Conservation (phyloP, 2,888 invertebrate genomes). For the Caenorhabditis doughertyi region DNA sequence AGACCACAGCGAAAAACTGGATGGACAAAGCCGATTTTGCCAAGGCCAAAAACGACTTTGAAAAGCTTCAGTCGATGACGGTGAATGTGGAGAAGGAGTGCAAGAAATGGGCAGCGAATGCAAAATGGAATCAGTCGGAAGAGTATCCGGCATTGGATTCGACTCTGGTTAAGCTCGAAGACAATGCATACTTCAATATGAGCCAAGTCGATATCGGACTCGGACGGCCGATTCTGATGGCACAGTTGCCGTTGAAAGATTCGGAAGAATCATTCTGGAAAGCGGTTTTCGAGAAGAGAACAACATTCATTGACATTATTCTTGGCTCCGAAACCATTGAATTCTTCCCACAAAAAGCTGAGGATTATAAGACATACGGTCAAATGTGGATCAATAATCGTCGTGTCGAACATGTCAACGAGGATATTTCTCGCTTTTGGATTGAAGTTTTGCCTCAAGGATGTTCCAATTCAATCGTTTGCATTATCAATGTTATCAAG, state of each 20-base stretch:
- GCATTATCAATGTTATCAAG: conserved; percentile 24
- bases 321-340: neutral
- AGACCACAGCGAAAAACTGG: conserved; percentile 8
- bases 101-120: conserved; percentile 36
- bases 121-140: conserved; percentile 39
- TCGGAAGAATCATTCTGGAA: conserved; percentile 41
- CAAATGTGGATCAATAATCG: conserved; percentile 39
- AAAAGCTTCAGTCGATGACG: conserved; percentile 1
- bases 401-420: neutral
- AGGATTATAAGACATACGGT: conserved; percentile 4
- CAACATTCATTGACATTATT: neutral
- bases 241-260: conserved; percentile 13
- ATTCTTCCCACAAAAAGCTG: conserved; percentile 8
- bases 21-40: conserved; percentile 43
- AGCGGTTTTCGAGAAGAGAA: conserved; percentile 22
- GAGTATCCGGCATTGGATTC: conserved; percentile 37
- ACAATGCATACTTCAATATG: conserved; percentile 35
- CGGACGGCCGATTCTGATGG: conserved; percentile 21
- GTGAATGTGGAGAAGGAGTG: conserved; percentile 42
- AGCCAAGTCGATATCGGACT: conserved; percentile 16
- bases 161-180: conserved; percentile 20
- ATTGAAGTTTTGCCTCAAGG: conserved; percentile 39
- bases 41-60: conserved; percentile 24
- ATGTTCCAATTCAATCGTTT: conserved; percentile 39
- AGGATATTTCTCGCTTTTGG: conserved; percentile 8